Percentiles rank a stretch among this genome's conserved stretches.
Conservation (phyloP, 23 tunicate species). For the Diplosoma virens region DNA sequence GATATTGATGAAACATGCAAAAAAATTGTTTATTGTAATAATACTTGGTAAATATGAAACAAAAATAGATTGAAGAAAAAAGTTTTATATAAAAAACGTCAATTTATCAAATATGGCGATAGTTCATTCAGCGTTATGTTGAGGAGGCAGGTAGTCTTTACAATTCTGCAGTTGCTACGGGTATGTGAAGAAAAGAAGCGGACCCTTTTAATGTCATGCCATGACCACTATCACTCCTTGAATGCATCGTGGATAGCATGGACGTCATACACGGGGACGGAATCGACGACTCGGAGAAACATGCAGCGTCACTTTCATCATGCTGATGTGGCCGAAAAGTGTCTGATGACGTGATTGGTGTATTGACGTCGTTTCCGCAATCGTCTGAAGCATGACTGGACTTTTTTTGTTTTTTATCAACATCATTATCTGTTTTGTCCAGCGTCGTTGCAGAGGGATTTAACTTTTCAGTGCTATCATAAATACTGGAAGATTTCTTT, state of each 20-base stretch:
- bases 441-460: background rate
- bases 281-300: background rate
- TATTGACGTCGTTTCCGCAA: background rate
- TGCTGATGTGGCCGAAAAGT: background rate
- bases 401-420: background rate
- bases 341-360: background rate
- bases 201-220: slow-evolving; percentile 13
- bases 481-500: background rate
- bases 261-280: slow-evolving; percentile 16
- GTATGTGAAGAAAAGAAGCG: slow-evolving; percentile 6
- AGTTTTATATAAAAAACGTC: no score
- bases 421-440: background rate
- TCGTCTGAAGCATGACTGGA: background rate
- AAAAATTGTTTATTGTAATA: no score
- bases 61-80: no score
- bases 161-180: slow-evolving; percentile 11
- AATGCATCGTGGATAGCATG: background rate
- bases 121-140: no score
- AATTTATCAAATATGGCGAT: no score
- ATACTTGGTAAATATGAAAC: no score
- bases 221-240: background rate
- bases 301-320: background rate
- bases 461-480: background rate
- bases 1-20: no score
- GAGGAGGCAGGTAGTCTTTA: no score